Conservation (phyloP, 2,797 vertebrate genomes). For the Phalanger gymnotis region DNA sequence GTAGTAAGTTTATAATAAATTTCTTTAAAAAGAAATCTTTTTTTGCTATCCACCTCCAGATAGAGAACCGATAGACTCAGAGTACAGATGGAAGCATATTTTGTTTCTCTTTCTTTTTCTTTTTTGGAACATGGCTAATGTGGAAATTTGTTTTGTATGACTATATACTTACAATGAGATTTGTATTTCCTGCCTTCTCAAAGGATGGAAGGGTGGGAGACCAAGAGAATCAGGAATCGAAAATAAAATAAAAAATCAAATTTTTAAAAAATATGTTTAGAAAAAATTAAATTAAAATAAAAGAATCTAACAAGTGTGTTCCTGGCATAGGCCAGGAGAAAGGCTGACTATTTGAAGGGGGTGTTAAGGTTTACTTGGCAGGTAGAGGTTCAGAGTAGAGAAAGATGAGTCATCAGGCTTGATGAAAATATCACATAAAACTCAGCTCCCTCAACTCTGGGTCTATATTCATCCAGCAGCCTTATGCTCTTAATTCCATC, state of each 20-base stretch:
- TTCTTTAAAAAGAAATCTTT: background rate
- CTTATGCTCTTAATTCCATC: slow-evolving; percentile 29
- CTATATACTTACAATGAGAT: background rate
- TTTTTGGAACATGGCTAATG: background rate
- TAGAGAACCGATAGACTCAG: background rate
- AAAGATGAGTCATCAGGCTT: slow-evolving; percentile 47
- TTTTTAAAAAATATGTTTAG: background rate
- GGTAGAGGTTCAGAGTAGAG: slow-evolving; percentile 22
- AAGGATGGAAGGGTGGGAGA: background rate
- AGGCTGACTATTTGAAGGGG: background rate
- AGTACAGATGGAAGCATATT: background rate
- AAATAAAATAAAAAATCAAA: background rate
- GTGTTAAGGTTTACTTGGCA: slow-evolving; percentile 33
- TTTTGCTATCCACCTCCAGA: background rate
- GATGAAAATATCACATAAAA: slow-evolving; percentile 49
- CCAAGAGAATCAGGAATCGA: background rate
- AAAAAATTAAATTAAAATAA: background rate
- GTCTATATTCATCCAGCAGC: slow-evolving; percentile 20
- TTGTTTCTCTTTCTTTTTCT: background rate
- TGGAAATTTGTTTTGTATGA: background rate
- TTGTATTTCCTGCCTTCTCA: background rate
- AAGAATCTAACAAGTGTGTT: background rate
- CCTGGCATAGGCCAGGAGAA: background rate
- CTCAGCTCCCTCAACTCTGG: slow-evolving; percentile 18
- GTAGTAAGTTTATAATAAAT: background rate